Evolutionary conservation across 2,888 invertebrate species (phyloP), one percentile per base, ranked within the genome.

Genomic region (Lasius fuliginosus): DNA sequence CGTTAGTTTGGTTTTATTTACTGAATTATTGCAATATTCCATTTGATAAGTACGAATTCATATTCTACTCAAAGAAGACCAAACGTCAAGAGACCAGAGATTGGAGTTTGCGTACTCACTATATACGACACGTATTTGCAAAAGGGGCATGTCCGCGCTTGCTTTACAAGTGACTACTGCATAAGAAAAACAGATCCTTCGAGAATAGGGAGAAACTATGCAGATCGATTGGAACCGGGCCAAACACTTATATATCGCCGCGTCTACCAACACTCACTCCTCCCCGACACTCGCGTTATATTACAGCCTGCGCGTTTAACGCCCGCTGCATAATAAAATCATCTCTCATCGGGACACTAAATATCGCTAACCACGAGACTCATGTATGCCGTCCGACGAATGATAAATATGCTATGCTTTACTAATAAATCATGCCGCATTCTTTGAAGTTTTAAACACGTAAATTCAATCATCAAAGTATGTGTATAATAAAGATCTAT

Each of bases 171-270:
- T 84, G 84, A 74, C 69, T 87, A 85, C 74, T 65, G 82, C 84
- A 83, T 85, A 82, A 77, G 87, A 85, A 83, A 89, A 90, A 87
- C 90, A 90, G 89, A 89, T 88, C 91, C 86, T 88, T 89, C 87
- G 90, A 90, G 86, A 88, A 88, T 90, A 91, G 90, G 90, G 89
- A 90, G 87, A 89, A 92, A 91, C 88, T 87, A 76, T 85, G 85
- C 79, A 82, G 79, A 30, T 62, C 79, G 77, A 87, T 87, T 90
- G 90, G 90, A 89, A 82, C 82, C 73, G 67, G 56, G 90, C 90
- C 90, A 90, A 90, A 89, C 89, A 88, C 87, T 90, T 90, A 88
- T 86, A 89, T 84, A 88, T 74, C 85, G 69, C 64, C 67, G 74
- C 75, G 62, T 64, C 74, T 58, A 60, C 65, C 40, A 49, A 56